Conservation (phyloP, 2,113 vertebrate genomes). For the Anarhynchus alexandrinus region DNA sequence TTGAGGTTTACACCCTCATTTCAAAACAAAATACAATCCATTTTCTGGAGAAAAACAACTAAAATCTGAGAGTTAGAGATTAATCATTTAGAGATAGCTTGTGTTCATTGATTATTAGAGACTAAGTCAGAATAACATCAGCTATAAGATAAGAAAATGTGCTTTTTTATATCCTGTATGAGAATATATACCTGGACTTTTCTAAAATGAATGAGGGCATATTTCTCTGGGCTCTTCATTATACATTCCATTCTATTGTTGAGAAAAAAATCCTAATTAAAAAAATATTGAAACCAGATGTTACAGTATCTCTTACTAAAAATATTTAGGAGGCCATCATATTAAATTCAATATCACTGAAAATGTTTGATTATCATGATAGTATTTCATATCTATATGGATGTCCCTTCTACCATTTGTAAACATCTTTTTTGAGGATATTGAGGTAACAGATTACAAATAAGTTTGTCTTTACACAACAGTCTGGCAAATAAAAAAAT, state of each 20-base stretch:
- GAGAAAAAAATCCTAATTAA: not conserved
- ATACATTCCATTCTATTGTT: not conserved
- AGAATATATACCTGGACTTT: not conserved
- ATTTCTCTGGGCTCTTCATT: not conserved
- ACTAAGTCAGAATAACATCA: not conserved
- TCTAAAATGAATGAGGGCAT: not conserved
- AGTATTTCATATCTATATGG: not conserved
- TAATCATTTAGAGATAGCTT: not conserved
- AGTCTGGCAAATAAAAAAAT: not conserved
- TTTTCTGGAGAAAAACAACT: not conserved
- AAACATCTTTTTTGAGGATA: not conserved
- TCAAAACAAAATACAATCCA: not conserved
- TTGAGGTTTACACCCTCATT: not conserved
- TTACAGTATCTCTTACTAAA: not conserved
- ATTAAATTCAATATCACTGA: not conserved
- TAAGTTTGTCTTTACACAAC: not conserved
- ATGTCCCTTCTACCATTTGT: not conserved
- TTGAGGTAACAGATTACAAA: not conserved
- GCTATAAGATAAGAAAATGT: not conserved
- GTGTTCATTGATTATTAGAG: not conserved
- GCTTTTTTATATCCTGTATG: not conserved
- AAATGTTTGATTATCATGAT: not conserved
- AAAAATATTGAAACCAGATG: not conserved
- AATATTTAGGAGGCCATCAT: not conserved
- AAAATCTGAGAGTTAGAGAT: fast-evolving